phyloP scores from a whole-genome alignment of 92 coral and sea anemone species.

The Actinernus sp. region DNA sequence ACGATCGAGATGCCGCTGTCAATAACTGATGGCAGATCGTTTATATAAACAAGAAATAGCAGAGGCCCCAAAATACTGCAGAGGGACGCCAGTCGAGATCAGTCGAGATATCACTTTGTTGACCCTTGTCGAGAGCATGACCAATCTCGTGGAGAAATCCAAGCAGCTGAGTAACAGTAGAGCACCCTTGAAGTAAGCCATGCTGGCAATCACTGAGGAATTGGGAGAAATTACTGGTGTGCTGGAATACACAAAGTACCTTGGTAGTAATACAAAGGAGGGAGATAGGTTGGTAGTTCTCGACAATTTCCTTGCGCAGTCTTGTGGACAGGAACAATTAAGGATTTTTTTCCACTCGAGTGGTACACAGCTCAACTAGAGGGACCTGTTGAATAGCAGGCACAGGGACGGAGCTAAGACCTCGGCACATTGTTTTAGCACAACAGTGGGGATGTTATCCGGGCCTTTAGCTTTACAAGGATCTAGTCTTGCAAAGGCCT shows the following conservation, averaged over 20 bases:
- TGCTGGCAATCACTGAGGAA: not conserved
- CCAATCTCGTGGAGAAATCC: no score
- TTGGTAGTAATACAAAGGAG: conserved; percentile 2
- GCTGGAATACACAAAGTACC: not conserved
- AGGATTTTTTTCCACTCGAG: not conserved
- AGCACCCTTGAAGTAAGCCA: conserved; percentile 3
- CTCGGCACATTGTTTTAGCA: not conserved
- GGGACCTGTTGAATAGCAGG: conserved; percentile 1
- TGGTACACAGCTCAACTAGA: not conserved
- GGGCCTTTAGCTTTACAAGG: not conserved
- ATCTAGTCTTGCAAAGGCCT: not conserved
- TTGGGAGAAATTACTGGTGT: not conserved
- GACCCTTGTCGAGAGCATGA: no score
- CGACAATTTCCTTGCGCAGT: not conserved
- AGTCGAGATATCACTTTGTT: no score
- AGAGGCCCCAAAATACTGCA: not conserved
- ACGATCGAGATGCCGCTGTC: not conserved
- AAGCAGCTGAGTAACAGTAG: conserved; percentile 1
- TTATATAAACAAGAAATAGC: not conserved
- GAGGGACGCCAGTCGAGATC: no score
- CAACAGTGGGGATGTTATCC: conserved; percentile 2
- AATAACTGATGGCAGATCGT: not conserved
- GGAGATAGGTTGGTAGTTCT: not conserved
- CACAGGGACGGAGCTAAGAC: not conserved
- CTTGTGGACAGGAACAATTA: not conserved